Evolutionary conservation across 1,140 invertebrate genomes (phyloP).

Genomic region (Meloidogyne exigua): DNA sequence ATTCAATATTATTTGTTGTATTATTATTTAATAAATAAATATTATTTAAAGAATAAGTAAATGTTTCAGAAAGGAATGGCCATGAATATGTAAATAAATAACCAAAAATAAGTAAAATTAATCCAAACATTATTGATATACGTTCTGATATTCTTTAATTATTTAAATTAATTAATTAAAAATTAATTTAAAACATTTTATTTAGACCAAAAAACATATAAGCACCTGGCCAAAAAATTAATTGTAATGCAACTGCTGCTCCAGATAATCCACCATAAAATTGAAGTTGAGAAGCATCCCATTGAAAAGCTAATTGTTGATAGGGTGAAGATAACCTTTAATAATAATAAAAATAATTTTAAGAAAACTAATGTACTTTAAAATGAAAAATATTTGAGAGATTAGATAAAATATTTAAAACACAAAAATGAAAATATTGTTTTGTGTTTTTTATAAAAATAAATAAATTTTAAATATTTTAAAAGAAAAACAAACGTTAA

Average conservation of each 20-base stretch:
- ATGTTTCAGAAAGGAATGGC: slow-evolving; percentile 50
- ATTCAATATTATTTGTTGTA: background rate
- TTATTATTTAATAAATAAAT: background rate
- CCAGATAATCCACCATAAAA: background rate
- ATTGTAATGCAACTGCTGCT: slow-evolving; percentile 40
- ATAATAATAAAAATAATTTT: too few relatives aligned
- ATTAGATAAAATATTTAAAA: too few relatives aligned
- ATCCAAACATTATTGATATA: slow-evolving; percentile 3
- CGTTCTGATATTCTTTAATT: slow-evolving; percentile 43
- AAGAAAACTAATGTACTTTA: too few relatives aligned
- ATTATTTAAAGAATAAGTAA: slow-evolving; percentile 19
- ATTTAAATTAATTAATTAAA: background rate
- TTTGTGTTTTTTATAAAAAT: background rate
- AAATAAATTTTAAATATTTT: background rate
- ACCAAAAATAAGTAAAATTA: slow-evolving; percentile 26
- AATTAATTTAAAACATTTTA: slow-evolving; percentile 33
- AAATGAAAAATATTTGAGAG: too few relatives aligned
- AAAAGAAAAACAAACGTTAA: slow-evolving; percentile 29
- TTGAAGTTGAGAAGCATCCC: slow-evolving; percentile 25
- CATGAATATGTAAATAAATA: slow-evolving; percentile 53
- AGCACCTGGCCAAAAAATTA: slow-evolving; percentile 45
- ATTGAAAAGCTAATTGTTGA: slow-evolving; percentile 51
- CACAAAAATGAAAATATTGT: too few relatives aligned
- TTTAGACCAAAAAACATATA: slow-evolving; percentile 54
- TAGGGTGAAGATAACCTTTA: slow-evolving; percentile 29